These are phyloP conservation scores for Araneus ventricosus DNA, from an alignment of 1,140 invertebrate species.

Conservation along the genomic window DNA sequence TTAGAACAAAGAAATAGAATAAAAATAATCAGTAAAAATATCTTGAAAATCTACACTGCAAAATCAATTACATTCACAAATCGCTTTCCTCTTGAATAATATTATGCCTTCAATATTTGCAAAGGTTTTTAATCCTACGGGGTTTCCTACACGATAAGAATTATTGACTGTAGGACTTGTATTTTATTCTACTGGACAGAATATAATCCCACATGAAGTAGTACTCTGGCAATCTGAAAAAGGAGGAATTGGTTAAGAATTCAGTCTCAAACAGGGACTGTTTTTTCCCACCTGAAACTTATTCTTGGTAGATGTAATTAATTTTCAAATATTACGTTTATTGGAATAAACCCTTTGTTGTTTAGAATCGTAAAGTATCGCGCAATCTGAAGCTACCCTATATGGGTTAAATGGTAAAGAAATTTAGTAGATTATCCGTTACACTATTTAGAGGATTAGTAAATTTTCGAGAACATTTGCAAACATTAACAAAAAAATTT, in stretches of 20 bases:
- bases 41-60: background rate
- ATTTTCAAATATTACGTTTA: background rate
- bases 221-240: background rate
- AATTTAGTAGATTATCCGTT: too few relatives aligned
- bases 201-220: background rate
- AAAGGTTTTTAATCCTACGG: background rate
- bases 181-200: background rate
- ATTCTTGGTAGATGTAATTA: background rate
- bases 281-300: background rate
- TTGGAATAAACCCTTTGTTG: background rate
- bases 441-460: too few relatives aligned
- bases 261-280: background rate
- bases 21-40: too few relatives aligned
- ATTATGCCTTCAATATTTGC: background rate
- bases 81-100: background rate
- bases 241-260: background rate
- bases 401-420: too few relatives aligned
- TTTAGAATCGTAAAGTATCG: background rate
- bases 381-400: too few relatives aligned
- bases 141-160: background rate
- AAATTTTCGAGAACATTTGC: too few relatives aligned
- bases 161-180: background rate
- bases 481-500: too few relatives aligned
- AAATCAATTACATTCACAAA: background rate
- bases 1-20: background rate